Percentiles rank a stretch among this genome's conserved stretches.
Conservation (phyloP, 2,113 vertebrate species). For the Ochotona curzoniae region DNA sequence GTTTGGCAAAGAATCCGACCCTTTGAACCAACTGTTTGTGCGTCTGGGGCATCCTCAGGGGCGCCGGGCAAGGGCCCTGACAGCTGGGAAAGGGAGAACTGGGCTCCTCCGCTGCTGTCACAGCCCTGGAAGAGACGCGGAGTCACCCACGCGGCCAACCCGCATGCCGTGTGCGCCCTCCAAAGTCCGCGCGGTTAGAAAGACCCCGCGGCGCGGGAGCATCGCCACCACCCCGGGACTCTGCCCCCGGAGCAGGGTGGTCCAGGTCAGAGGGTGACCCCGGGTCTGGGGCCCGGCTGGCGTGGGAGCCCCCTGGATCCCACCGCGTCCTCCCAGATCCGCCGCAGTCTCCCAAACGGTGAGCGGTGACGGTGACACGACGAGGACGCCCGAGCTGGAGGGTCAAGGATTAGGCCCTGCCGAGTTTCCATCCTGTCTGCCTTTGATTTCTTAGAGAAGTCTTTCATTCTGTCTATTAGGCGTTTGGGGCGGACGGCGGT, state of each 20-base stretch:
- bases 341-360: neutral
- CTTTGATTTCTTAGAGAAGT: conserved; percentile 71
- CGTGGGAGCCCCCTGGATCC: no score
- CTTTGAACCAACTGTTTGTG: no score
- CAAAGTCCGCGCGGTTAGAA: no score
- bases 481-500: neutral
- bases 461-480: conserved; percentile 71
- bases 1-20: no score
- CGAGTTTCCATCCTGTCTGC: conserved; percentile 43
- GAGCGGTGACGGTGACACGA: neutral
- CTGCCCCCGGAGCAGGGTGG: rapidly evolving
- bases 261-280: neutral
- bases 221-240: rapidly evolving
- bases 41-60: no score
- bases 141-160: no score
- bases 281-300: neutral
- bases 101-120: no score
- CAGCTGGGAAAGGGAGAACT: neutral
- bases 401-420: conserved; percentile 56
- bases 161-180: no score
- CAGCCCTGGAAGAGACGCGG: no score
- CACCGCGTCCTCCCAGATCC: neutral
- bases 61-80: no score
- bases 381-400: neutral
- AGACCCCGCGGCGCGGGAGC: neutral